phyloP scores from a whole-genome alignment of 2,113 vertebrate species.

The Aegithalos caudatus region DNA sequence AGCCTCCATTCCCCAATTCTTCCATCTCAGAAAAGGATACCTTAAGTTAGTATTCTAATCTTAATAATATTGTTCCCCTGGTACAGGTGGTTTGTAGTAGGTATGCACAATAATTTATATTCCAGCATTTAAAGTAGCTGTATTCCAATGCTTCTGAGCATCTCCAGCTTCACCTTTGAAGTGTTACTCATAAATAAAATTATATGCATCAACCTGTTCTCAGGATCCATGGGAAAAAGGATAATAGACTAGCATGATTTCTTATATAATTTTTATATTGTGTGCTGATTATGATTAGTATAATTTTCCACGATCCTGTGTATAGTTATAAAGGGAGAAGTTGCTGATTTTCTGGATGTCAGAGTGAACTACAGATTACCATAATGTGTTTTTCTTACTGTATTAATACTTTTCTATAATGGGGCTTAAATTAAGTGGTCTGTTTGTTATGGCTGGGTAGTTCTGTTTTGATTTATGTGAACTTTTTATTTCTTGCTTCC shows the following conservation, averaged over 20 bases:
- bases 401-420: neutral
- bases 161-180: conserved; percentile 6
- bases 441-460: neutral
- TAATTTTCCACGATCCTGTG: neutral
- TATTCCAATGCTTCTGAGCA: neutral
- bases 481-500: neutral
- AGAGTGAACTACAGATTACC: neutral
- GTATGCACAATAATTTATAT: neutral
- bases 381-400: neutral
- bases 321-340: neutral
- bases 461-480: neutral
- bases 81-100: neutral
- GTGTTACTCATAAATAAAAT: conserved; percentile 15
- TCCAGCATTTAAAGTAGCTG: neutral
- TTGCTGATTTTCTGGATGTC: neutral
- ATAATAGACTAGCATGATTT: neutral
- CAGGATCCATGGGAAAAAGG: neutral
- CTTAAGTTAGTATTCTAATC: neutral
- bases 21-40: neutral
- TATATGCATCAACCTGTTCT: neutral
- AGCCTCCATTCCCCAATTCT: neutral
- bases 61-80: neutral
- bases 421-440: neutral
- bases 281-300: neutral
- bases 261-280: neutral